Percentiles rank a stretch among this genome's conserved stretches.
phyloP scores from a whole-genome alignment of 1,140 invertebrate genomes.

The Steinernema feltiae region DNA sequence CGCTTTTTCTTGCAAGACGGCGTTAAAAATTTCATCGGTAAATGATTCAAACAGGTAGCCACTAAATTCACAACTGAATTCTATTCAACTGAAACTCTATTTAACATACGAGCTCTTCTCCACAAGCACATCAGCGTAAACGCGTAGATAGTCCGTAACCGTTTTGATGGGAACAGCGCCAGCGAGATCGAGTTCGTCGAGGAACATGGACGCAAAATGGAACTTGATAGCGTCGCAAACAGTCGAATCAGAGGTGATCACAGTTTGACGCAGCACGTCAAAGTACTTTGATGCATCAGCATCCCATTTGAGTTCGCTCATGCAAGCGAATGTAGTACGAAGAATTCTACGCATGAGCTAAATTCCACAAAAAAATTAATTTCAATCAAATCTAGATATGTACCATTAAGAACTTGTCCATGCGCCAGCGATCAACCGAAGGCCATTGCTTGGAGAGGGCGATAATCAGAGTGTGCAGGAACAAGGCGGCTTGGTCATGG shows the following conservation, averaged over 20 bases:
- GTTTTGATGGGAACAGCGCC: conserved; percentile 25
- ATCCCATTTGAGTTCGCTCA: conserved; percentile 58
- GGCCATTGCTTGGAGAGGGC: conserved; percentile 61
- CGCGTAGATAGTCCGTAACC: neutral
- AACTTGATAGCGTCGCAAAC: conserved; percentile 53
- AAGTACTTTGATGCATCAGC: conserved; percentile 34
- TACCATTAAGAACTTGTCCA: conserved; percentile 63
- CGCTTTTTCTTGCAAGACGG: conserved; percentile 45
- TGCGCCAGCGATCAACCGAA: conserved; percentile 60
- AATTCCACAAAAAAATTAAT: conserved; percentile 20
- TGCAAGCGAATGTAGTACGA: conserved; percentile 51
- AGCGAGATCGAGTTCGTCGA: conserved; percentile 59
- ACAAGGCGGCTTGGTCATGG: conserved; percentile 53
- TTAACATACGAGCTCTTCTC: conserved; percentile 28
- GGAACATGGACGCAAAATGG: conserved; percentile 60
- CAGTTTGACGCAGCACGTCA: conserved; percentile 36
- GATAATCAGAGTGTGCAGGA: conserved; percentile 58
- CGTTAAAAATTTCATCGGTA: conserved; percentile 52
- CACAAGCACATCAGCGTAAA: conserved; percentile 26
- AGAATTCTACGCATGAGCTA: conserved; percentile 60
- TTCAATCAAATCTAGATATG: conserved; percentile 4
- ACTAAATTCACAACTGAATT: conserved; percentile 39
- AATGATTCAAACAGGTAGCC: conserved; percentile 52
- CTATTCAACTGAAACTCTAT: neutral
- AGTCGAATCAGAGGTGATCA: conserved; percentile 38